phyloP scores from a whole-genome alignment of 2,888 invertebrate species.

The Lamellibrachia columna region DNA sequence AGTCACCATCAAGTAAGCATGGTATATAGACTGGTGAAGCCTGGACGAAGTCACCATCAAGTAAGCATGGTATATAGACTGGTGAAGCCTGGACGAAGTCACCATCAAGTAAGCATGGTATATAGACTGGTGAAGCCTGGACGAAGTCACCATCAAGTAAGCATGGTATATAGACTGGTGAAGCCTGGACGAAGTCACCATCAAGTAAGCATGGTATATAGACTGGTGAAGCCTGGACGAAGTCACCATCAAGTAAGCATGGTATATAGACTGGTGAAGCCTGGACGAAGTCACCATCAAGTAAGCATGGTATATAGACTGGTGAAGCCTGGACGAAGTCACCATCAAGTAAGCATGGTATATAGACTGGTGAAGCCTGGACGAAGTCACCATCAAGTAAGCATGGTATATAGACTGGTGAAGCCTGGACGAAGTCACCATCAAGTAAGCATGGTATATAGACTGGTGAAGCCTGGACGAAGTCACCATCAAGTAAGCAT shows the following conservation, averaged over 20 bases:
- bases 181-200: background rate
- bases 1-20: background rate
- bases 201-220: background rate
- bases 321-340: background rate
- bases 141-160: background rate
- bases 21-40: background rate
- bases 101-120: background rate
- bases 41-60: background rate
- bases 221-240: background rate
- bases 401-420: background rate
- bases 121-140: background rate
- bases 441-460: background rate
- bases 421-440: background rate
- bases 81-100: background rate
- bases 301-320: background rate
- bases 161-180: background rate
- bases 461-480: background rate
- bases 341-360: background rate
- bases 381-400: background rate
- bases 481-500: background rate
- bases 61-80: background rate
- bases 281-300: background rate
- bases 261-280: background rate
- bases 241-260: background rate
- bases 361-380: background rate